phyloP scores from a whole-genome alignment of 2,797 vertebrate species.

The Pagetopsis macropterus region DNA sequence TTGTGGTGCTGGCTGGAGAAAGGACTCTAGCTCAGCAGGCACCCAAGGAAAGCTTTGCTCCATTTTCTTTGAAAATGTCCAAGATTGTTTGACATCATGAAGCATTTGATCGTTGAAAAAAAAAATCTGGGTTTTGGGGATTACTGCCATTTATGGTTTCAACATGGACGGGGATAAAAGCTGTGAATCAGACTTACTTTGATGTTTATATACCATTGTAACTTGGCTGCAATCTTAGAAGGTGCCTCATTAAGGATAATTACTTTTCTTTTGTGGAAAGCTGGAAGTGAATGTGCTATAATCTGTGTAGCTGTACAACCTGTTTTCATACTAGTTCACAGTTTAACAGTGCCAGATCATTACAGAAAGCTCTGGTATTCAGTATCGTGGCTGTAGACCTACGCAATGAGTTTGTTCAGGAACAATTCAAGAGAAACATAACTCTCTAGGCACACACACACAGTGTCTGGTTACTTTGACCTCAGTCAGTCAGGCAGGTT shows the following conservation, averaged over 20 bases:
- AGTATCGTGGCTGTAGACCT: slow-evolving; percentile 23
- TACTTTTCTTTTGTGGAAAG: slow-evolving; percentile 33
- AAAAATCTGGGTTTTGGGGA: slow-evolving; percentile 26
- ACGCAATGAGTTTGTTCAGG: slow-evolving; percentile 43
- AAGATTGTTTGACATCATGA: slow-evolving; percentile 51
- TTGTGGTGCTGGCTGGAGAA: slow-evolving; percentile 68
- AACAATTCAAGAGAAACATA: slow-evolving; percentile 31
- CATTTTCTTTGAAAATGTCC: slow-evolving; percentile 44
- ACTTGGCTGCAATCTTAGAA: slow-evolving; percentile 53
- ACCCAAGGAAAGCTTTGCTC: slow-evolving; percentile 43
- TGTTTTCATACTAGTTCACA: slow-evolving; percentile 36
- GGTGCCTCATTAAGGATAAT: slow-evolving; percentile 57
- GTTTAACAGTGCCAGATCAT: slow-evolving; percentile 32
- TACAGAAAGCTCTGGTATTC: slow-evolving; percentile 53
- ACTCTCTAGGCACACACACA: slow-evolving; percentile 7
- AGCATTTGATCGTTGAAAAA: slow-evolving; percentile 44
- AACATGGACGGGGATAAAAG: slow-evolving; percentile 39
- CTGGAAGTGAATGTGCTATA: slow-evolving; percentile 47
- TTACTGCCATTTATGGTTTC: slow-evolving; percentile 59
- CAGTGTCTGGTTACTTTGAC: slow-evolving; percentile 27
- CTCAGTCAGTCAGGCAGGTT: slow-evolving; percentile 20
- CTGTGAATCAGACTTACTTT: slow-evolving; percentile 26
- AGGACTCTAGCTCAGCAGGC: slow-evolving; percentile 64
- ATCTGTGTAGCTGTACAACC: slow-evolving; percentile 38
- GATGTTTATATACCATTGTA: slow-evolving; percentile 60